Conservation (phyloP, 2,888 invertebrate species). For the Stenodema calcarata region DNA sequence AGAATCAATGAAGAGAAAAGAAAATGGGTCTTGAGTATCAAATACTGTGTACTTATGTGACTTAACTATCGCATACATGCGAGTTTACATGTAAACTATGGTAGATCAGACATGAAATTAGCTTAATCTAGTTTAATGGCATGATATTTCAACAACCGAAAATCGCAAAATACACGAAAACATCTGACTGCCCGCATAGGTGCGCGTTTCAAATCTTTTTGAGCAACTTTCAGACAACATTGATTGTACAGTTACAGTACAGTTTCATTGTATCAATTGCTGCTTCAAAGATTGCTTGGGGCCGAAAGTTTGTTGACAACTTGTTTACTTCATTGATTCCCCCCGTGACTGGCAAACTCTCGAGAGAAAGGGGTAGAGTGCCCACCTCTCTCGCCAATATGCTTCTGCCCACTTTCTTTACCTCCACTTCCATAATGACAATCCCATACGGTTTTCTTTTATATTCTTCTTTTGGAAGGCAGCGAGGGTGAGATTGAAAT, state of each 20-base stretch:
- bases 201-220: too few species aligned
- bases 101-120: too few species aligned
- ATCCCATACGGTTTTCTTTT: background rate
- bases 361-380: background rate
- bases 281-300: background rate
- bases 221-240: too few species aligned
- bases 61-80: too few species aligned
- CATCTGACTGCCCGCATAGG: too few species aligned
- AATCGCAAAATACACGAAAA: too few species aligned
- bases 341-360: slow-evolving; percentile 3
- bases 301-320: slow-evolving; percentile 13
- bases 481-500: background rate
- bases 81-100: too few species aligned
- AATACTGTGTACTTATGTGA: too few species aligned
- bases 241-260: background rate
- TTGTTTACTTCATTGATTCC: slow-evolving; percentile 21
- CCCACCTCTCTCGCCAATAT: background rate
- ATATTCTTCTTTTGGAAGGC: background rate
- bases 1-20: too few species aligned
- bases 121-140: too few species aligned
- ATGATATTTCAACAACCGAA: too few species aligned
- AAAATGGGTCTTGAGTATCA: too few species aligned
- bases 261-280: background rate
- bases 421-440: background rate
- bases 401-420: background rate